These are phyloP conservation scores for Ctenodactylus gundi DNA, from an alignment of 2,113 vertebrate species.

Conservation along the genomic window DNA sequence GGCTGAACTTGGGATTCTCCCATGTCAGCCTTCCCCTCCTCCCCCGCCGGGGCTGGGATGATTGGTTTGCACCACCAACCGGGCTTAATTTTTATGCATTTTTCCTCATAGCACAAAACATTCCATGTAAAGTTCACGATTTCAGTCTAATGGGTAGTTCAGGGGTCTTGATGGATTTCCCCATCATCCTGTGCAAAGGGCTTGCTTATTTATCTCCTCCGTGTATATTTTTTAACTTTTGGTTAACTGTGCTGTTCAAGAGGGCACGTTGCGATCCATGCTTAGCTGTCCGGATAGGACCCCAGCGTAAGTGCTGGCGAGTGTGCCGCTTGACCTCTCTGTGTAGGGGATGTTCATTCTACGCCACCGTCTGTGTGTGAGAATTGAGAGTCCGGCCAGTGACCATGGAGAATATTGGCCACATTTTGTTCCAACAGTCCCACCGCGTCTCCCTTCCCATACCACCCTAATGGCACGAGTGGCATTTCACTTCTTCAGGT, in stretches of 20 bases:
- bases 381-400: too few species aligned
- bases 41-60: background rate
- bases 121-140: background rate
- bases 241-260: background rate
- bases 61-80: background rate
- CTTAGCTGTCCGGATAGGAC: background rate
- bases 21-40: background rate
- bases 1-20: background rate
- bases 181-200: background rate
- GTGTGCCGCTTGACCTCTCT: background rate
- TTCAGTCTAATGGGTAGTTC: background rate
- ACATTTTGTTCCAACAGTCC: background rate
- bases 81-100: background rate
- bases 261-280: rapidly evolving
- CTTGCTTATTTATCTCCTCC: too few species aligned
- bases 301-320: background rate
- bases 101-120: background rate
- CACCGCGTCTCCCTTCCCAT: background rate
- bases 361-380: background rate
- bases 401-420: background rate
- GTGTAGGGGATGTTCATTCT: background rate
- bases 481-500: background rate
- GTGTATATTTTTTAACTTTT: background rate
- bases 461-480: background rate
- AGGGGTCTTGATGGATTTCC: background rate